A percentile compares a stretch with the other conserved stretches of the same genome.
Conservation (phyloP, 2,113 vertebrate genomes). For the Thalassarche chlororhynchos region DNA sequence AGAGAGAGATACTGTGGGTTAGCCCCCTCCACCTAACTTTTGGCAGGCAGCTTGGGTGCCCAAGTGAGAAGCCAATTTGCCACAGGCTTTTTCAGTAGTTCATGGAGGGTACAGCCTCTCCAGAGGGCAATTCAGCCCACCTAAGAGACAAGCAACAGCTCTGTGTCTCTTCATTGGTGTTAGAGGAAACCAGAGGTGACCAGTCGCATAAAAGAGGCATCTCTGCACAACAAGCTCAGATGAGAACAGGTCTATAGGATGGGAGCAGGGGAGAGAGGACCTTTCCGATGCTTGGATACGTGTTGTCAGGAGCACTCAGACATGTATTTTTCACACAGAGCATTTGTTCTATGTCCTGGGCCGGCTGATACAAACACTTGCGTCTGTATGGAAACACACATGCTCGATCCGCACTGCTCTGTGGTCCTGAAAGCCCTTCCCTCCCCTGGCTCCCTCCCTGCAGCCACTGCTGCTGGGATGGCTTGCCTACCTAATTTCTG, state of each 20-base stretch:
- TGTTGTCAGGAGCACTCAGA: fast-evolving
- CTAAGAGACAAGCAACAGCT: neutral
- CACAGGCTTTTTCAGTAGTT: neutral
- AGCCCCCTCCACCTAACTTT: neutral
- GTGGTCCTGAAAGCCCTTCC: neutral
- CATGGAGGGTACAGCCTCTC: neutral
- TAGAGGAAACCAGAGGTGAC: neutral
- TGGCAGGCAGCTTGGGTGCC: neutral
- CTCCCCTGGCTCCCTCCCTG: neutral
- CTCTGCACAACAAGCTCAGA: neutral
- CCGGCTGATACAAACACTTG: neutral
- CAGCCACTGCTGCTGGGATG: neutral
- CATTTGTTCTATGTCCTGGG: neutral
- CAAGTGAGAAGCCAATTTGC: neutral
- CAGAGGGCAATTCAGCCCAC: neutral
- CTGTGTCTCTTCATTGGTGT: neutral
- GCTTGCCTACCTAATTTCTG: neutral
- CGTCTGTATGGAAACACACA: neutral
- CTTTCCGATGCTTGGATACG: fast-evolving
- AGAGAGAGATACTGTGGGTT: neutral
- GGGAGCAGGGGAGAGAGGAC: neutral
- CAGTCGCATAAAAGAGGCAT: neutral
- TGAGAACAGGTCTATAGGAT: neutral
- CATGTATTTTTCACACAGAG: neutral
- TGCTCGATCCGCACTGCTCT: neutral